These are phyloP conservation scores for Isoperla grammatica DNA, from an alignment of 2,888 invertebrate species.

Conservation along the genomic window DNA sequence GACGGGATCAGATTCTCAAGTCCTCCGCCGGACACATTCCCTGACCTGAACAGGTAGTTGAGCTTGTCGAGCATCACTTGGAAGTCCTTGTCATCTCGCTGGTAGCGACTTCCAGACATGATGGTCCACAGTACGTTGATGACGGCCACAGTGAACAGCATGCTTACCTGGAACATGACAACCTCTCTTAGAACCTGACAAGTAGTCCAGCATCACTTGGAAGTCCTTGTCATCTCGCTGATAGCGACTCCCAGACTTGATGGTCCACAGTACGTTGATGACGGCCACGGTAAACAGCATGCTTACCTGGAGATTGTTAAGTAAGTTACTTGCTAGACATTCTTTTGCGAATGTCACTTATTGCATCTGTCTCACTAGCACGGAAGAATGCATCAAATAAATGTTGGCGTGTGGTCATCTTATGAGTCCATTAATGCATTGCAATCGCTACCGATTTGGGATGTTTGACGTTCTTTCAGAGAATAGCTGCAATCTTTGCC, in stretches of 20 bases:
- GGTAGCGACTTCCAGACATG: constrained; percentile 30
- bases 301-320: constrained; percentile 18
- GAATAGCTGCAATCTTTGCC: no score
- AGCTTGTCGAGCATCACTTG: constrained; percentile 24
- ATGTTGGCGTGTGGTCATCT: no score
- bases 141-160: constrained; percentile 27
- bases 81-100: constrained; percentile 26
- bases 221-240: constrained; percentile 26
- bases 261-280: constrained; percentile 33
- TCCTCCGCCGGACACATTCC: constrained; percentile 13
- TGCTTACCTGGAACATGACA: constrained; percentile 9
- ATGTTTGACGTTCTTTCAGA: no score
- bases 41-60: constrained; percentile 22
- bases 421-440: no score
- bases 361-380: no score
- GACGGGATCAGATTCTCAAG: constrained; percentile 17
- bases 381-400: no score
- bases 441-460: no score
- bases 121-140: constrained; percentile 34
- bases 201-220: background rate
- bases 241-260: constrained; percentile 30
- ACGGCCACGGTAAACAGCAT: constrained; percentile 28
- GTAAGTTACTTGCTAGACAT: no score
- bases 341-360: no score
- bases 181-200: no score